Evolutionary conservation across 1,140 invertebrate genomes (phyloP), one percentile per base, ranked within the genome.

Genomic region (Ceratosolen solmsi): DNA sequence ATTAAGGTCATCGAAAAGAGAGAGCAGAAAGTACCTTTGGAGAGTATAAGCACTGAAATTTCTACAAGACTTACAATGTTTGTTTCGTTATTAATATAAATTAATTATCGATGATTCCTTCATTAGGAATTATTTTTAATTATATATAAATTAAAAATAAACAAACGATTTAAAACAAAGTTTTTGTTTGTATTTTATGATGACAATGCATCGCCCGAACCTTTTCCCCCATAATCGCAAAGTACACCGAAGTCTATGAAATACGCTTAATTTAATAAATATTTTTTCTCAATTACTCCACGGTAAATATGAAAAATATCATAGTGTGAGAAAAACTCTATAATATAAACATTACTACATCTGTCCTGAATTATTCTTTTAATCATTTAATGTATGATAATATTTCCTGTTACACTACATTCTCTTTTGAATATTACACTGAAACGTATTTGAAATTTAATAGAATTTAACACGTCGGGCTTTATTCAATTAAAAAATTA

Each of bases 71-170:
- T 49, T 71, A 71, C 41, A 49, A 71, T 49, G 38, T 71, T 71
- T 73, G 46, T 73, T 49, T 73, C 30, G 7, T 72, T 22, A 54
- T 73, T 73, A 73, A 25, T 73, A 22, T 46, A 20, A 73, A 8
- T 9, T 73, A 54, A 73, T 73, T 73, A 54, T 56, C 9, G 25
- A 73, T 22, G 46, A 73, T 49, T 73, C 49, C 20, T 33, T 73
- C 13, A 13, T 25, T 8, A 8, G 27, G 46, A 51, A 30, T 73
- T 73, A 20, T 73, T 51, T 73, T 36, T 73, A 71, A 71, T 71
- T 73, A 54, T 73, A 56, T 33, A 51, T 51, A 54, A 51, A 51
- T 54, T 73, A 51, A 73, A 73, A 73, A 73, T 73, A 73, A 73
- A 73, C 49, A 33, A 73, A 73, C 46, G 20, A 36, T 73, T 54